Base-by-base conservation (phyloP, 2,888 invertebrate species). In the Apotomis turbidana region DNA sequence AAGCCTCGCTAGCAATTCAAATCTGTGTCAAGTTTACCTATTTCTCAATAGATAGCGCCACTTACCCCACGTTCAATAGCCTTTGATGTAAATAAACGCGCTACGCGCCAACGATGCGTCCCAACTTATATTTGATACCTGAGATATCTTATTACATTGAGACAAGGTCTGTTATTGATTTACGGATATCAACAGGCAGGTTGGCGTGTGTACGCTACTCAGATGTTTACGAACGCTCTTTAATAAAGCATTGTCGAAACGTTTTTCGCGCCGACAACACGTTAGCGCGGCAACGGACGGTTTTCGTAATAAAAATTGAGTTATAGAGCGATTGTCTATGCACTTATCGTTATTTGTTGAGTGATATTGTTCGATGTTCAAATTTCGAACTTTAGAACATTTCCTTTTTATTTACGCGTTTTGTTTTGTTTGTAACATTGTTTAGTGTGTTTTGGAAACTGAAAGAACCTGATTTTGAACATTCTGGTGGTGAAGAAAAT, bases 221-320 rank as follows among this genome's bases (percentile, higher is more conserved):
- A 71, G 60, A 71, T 71, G 71, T 71, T 71, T 67, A 71, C 66
- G 60, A 62, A 62, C 62, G 69, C 58, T 69, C 57, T 89, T 87
- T 88, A 87, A 84, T 76, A 76, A 76, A 78, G 79, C 83, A 85
- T 83, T 85, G 81, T 83, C 77, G 77, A 81, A 75, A 79, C 79
- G 80, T 81, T 78, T 73, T 79, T 79, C 79, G 78, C 71, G 68
- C 79, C 71, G 83, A 74, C 76, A 70, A 78, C 79, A 80, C 83
- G 83, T 80, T 76, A 71, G 54, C 71, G 13, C n/a, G 51, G 38
- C 62, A 52, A 36, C 51, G 58, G 71, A 62, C 41, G 51, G 57
- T 10, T 52, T 5, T 49, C 41, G 51, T 27, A 57, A 46, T 49
- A n/a, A 51, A 15, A 36, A 46, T 46, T 59, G 13, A 51, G 15